Base-by-base conservation (phyloP, 2,797 vertebrate species). In the Lerista edwardsae region DNA sequence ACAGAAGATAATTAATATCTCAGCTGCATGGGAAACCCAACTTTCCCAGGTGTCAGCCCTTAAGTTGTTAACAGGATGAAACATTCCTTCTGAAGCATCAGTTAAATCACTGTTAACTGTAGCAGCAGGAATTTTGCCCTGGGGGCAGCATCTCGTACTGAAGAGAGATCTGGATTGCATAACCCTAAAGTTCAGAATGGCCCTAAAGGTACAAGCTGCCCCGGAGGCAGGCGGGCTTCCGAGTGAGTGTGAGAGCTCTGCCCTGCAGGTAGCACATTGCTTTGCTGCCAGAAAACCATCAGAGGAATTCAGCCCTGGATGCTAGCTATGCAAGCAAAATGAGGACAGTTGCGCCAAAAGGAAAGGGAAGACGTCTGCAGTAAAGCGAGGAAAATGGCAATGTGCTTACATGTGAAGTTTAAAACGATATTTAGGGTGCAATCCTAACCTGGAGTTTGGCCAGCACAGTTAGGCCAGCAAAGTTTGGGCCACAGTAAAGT, bases 31-130 rank as follows among this genome's bases (percentile, higher is more conserved):
- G 73, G 65, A 86, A 86, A 82, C 44, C 65, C 57, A 51, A 31
- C 73, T 86, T 86, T 86, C 79, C 79, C 79, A 82, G 84, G 84
- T 86, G 84, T 82, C 84, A 82, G 65, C 65, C 74, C 74, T 82
- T 36, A 62, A 81, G 79, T 82, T 86, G 84, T 77, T 82, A 86
- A 86, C 79, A 86, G 84, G 65, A 82, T 39, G 79, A 86, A 86
- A 64, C 79, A 86, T 86, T 69, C 84, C 79, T 77, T 86, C 79
- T 77, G 68, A 86, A 82, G 39, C 11, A 82, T 77, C 73, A 71
- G 55, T 69, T 76, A 81, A 81, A 59, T 81, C 73, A 86, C 15
- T 25, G 79, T 23, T n/a, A 76, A 51, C 51, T 55, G 51, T 55
- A 55, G 14, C 41, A 64, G 31, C 51, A 82, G 65, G 84, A 77